Percentiles rank a stretch among this genome's conserved stretches.
Evolutionary conservation across 2,113 vertebrate species (phyloP).

Genomic region (Phylloscopus trochiloides): DNA sequence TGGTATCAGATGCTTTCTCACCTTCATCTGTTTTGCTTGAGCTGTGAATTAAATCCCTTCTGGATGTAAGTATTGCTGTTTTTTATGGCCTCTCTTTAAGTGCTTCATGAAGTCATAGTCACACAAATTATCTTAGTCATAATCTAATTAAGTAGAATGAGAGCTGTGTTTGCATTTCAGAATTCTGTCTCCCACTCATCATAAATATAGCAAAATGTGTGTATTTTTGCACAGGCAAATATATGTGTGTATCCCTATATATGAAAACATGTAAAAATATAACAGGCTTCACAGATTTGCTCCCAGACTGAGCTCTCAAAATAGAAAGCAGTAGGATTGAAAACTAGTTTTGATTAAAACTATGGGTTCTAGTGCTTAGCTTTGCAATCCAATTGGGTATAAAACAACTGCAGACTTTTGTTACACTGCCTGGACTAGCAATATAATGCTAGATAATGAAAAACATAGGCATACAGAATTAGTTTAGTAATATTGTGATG

Average conservation of each 20-base stretch:
- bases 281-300: not conserved
- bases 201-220: slow-evolving; percentile 30
- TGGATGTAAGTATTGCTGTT: not conserved
- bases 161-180: slow-evolving; percentile 24
- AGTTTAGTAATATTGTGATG: not conserved
- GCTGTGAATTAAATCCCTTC: slow-evolving; percentile 31
- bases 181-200: slow-evolving; percentile 5
- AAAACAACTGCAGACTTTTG: not conserved
- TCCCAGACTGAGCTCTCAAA: not conserved
- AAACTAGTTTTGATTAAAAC: not conserved
- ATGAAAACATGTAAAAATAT: slow-evolving; percentile 34
- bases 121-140: slow-evolving; percentile 37
- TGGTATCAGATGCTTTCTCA: slow-evolving; percentile 3
- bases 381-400: not conserved
- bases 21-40: not conserved
- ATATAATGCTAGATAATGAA: not conserved
- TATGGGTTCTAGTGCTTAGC: not conserved
- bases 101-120: slow-evolving; percentile 20
- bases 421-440: not conserved
- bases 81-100: not conserved
- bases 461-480: not conserved
- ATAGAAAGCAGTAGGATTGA: not conserved
- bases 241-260: not conserved
- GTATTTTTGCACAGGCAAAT: slow-evolving; percentile 5
- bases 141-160: slow-evolving; percentile 28